Conservation (phyloP, 2,797 vertebrate species). For the Sebastes iracundus region DNA sequence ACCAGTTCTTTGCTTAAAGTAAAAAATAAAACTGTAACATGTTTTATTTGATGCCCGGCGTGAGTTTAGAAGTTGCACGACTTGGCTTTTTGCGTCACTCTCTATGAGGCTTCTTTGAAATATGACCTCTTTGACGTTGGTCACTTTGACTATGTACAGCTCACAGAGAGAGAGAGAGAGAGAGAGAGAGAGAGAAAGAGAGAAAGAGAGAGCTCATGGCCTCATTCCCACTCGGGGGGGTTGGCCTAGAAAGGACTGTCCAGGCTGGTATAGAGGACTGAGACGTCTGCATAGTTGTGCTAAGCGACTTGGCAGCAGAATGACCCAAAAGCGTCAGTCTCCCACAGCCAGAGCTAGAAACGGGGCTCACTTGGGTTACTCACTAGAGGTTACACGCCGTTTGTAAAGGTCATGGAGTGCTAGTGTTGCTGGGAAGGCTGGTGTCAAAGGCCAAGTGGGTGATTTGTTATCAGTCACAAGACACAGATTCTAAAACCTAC, state of each 20-base stretch:
- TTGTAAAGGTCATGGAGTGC: constrained; percentile 39
- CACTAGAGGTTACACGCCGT: constrained; percentile 20
- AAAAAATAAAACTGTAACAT: not conserved
- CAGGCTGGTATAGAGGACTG: constrained; percentile 60
- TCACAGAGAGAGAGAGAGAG: constrained; percentile 8
- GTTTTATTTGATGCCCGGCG: not conserved
- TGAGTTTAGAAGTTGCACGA: constrained; percentile 10
- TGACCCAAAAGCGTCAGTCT: constrained; percentile 57
- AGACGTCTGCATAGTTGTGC: constrained; percentile 63
- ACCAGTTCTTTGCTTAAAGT: constrained; percentile 3
- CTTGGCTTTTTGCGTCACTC: not conserved
- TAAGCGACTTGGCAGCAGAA: constrained; percentile 60
- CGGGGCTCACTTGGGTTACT: not conserved
- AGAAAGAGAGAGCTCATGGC: constrained; percentile 32
- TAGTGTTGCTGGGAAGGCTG: constrained; percentile 1
- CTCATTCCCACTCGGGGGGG: constrained; percentile 28
- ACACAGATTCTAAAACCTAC: not conserved
- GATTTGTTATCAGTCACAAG: not conserved
- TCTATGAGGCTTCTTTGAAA: constrained; percentile 31
- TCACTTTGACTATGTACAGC: constrained; percentile 28
- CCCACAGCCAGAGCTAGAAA: constrained; percentile 17
- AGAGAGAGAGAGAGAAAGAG: not conserved
- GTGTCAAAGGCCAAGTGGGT: not conserved
- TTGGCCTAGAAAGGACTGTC: constrained; percentile 43
- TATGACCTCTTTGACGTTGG: constrained; percentile 28